Evolutionary conservation across 2,113 vertebrate species (phyloP).

Genomic region (Megaptera novaeangliae): DNA sequence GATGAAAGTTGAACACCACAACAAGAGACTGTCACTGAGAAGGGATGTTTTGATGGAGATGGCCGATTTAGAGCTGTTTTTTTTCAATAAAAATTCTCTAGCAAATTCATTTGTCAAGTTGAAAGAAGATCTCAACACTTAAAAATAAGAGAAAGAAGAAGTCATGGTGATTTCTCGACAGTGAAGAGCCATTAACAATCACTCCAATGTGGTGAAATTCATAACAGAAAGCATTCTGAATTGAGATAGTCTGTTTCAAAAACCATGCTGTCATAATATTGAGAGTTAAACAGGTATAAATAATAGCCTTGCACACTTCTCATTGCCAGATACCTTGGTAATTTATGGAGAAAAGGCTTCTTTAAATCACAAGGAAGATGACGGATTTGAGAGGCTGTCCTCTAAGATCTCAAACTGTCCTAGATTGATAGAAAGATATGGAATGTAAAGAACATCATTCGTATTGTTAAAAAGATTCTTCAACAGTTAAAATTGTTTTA

Average conservation of each 20-base stretch:
- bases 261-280: constrained; percentile 56
- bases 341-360: constrained; percentile 69
- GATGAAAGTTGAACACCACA: background rate
- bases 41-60: background rate
- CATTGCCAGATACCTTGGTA: constrained; percentile 45
- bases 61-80: background rate
- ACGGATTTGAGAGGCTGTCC: constrained; percentile 45
- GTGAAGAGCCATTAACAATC: constrained; percentile 39
- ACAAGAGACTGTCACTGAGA: background rate
- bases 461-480: constrained; percentile 60
- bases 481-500: constrained; percentile 60
- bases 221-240: constrained; percentile 20
- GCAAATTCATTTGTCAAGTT: constrained; percentile 40
- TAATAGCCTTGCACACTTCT: constrained; percentile 14
- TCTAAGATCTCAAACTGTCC: constrained; percentile 69
- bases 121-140: constrained; percentile 1
- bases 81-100: background rate
- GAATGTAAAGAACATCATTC: constrained; percentile 54
- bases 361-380: constrained; percentile 68
- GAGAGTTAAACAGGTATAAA: constrained; percentile 54
- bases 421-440: constrained; percentile 45
- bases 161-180: constrained; percentile 30
- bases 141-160: constrained; percentile 33
- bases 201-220: constrained; percentile 28
- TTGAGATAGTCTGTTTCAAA: constrained; percentile 29